A percentile compares a stretch with the other conserved stretches of the same genome.
These are phyloP conservation scores for Drosophila silvestris DNA, from an alignment of 2,888 invertebrate genomes.

Conservation along the genomic window DNA sequence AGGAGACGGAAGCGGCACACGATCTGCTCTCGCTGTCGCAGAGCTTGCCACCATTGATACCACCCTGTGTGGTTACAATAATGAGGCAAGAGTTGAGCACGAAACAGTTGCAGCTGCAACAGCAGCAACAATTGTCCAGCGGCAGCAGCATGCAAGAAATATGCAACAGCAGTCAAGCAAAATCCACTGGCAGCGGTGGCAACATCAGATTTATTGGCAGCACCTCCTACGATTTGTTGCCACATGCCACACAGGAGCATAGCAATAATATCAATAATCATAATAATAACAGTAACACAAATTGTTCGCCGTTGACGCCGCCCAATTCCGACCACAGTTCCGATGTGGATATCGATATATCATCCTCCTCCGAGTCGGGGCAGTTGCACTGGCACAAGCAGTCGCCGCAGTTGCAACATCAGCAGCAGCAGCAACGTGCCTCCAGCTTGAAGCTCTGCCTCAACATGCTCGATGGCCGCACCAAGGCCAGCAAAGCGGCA, in stretches of 20 bases:
- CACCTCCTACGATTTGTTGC: slow-evolving; percentile 66
- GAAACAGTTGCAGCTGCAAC: slow-evolving; percentile 6
- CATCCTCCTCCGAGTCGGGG: slow-evolving; percentile 84
- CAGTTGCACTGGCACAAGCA: slow-evolving; percentile 67
- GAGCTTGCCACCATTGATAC: slow-evolving; percentile 91
- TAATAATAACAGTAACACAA: slow-evolving; percentile 56
- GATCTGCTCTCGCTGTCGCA: slow-evolving; percentile 91
- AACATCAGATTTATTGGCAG: slow-evolving; percentile 84
- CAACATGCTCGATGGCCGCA: slow-evolving; percentile 83
- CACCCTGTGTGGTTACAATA: slow-evolving; percentile 89
- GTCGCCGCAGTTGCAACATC: slow-evolving; percentile 45
- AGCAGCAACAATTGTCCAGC: slow-evolving; percentile 1
- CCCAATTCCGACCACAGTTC: slow-evolving; percentile 91
- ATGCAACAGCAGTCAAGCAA: slow-evolving; percentile 72
- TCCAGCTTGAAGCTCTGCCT: slow-evolving; percentile 78
- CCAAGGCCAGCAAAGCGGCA: slow-evolving; percentile 81
- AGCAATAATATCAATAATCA: background rate
- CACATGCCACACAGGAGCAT: slow-evolving; percentile 1
- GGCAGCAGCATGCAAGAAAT: slow-evolving; percentile 84
- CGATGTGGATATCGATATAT: slow-evolving; percentile 88
- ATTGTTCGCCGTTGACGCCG: slow-evolving; percentile 88
- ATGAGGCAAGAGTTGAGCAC: slow-evolving; percentile 85
- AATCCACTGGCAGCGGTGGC: slow-evolving; percentile 10
- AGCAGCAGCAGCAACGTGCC: slow-evolving; percentile 51
- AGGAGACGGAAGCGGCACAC: slow-evolving; percentile 95